Evolutionary conservation across 2,113 vertebrate species (phyloP).

Genomic region (Syngnathus floridae): DNA sequence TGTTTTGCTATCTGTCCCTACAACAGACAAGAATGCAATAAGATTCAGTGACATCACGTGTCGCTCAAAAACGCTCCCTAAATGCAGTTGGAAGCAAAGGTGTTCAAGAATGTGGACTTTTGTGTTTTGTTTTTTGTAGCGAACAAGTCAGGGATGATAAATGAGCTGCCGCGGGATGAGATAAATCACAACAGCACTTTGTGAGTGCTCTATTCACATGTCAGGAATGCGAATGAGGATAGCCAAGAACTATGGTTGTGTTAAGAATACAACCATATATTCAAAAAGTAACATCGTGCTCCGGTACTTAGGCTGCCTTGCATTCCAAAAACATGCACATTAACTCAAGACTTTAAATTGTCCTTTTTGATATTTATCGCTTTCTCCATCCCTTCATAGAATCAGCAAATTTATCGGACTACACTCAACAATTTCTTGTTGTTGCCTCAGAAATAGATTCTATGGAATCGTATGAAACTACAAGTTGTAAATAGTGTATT

Average conservation of each 20-base stretch:
- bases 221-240: conserved; percentile 41
- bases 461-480: conserved; percentile 44
- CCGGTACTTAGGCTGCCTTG: neutral
- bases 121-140: conserved; percentile 3
- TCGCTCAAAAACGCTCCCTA: conserved; percentile 5
- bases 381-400: too few species aligned
- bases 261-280: neutral
- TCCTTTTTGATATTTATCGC: neutral
- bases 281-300: neutral
- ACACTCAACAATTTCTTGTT: neutral
- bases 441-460: neutral
- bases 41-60: neutral
- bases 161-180: conserved; percentile 51
- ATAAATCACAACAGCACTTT: conserved; percentile 47
- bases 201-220: conserved; percentile 25
- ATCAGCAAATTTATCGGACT: neutral
- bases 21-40: neutral
- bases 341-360: neutral
- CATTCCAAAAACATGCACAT: neutral
- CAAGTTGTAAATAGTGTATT: conserved; percentile 57
- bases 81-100: neutral
- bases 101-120: conserved; percentile 3
- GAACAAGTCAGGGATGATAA: conserved; percentile 47
- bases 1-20: neutral
- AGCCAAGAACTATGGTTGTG: neutral